A percentile compares a stretch with the other conserved stretches of the same genome.
phyloP scores from a whole-genome alignment of 1,140 invertebrate genomes.

The Drosophila arizonae region DNA sequence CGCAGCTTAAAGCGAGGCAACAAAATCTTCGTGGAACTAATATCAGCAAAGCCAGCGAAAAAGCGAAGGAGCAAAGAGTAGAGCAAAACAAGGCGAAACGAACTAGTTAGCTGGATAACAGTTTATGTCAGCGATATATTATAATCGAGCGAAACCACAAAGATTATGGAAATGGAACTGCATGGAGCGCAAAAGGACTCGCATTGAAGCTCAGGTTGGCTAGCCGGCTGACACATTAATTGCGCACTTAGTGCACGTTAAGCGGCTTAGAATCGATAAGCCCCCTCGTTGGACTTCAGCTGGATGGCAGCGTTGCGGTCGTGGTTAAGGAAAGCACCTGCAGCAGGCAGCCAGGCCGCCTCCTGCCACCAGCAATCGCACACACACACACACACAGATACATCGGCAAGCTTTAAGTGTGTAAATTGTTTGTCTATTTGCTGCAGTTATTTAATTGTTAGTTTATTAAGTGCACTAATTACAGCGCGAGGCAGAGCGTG shows the following conservation, averaged over 20 bases:
- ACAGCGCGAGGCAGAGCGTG: conserved; percentile 8
- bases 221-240: conserved; percentile 66
- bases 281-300: conserved; percentile 48
- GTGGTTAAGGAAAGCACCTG: conserved; percentile 47
- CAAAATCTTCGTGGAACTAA: conserved; percentile 3
- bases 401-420: background rate
- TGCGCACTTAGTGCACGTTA: conserved; percentile 59
- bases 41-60: conserved; percentile 20
- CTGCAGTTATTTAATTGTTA: conserved; percentile 60
- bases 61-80: background rate
- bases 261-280: conserved; percentile 72
- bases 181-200: background rate
- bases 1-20: conserved; percentile 1
- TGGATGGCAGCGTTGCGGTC: conserved; percentile 21
- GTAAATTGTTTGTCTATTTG: conserved; percentile 29
- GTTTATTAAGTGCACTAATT: conserved; percentile 67
- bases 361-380: conserved; percentile 23
- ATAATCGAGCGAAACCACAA: background rate
- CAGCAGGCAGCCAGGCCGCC: conserved; percentile 5
- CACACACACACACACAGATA: conserved; percentile 26
- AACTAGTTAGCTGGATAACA: no score
- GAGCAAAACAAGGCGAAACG: background rate
- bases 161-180: background rate
- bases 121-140: background rate
- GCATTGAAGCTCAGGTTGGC: conserved; percentile 43